Evolutionary conservation across 2,888 invertebrate species (phyloP), one percentile per base, ranked within the genome.

Genomic region (Eudemis profundana): DNA sequence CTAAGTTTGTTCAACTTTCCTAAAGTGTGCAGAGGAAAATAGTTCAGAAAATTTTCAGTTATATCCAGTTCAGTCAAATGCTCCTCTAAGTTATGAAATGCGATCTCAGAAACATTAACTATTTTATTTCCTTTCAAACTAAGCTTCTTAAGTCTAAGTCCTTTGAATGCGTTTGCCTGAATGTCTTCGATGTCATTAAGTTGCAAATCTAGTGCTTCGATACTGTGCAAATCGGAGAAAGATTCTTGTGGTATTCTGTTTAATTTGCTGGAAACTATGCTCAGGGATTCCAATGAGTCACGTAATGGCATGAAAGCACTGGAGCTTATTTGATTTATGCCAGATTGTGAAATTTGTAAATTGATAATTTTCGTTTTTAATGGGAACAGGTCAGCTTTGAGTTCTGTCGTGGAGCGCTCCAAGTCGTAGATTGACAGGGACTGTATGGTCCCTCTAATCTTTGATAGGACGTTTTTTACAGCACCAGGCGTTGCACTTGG

Each of bases 401-500:
- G 93, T 74, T 95, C 94, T 68, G 95, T 95, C 73, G 97, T 94
- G 73, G 95, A 95, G 74, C 95, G 95, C 90, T 98, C 97, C 76
- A 98, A 93, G 85, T 97, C 97, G 92, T 97, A 97, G 78, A 98
- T 95, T 79, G 96, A 97, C 79, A 98, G 93, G 53, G 97, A 97
- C 84, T 97, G 97, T 76, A 98, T 94, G 78, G 93, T 92, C 83
- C 93, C 92, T 74, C 93, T 93, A 79, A 95, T 94, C 81, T 94
- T 94, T 74, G 95, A 93, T 74, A 97, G 90, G 42, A 97, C 95
- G 74, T 93, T 93, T 82, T 94, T 95, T 73, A 97, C 93, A 51
- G 96, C 95, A 69, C 93, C 93, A 47, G 96, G 94, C 60, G 96
- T 96, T 47, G 96, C 96, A 57, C 96, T 96, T 44, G 97, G 96